Evolutionary conservation across 2,888 invertebrate genomes (phyloP).

Genomic region (Coecobrya sp.): DNA sequence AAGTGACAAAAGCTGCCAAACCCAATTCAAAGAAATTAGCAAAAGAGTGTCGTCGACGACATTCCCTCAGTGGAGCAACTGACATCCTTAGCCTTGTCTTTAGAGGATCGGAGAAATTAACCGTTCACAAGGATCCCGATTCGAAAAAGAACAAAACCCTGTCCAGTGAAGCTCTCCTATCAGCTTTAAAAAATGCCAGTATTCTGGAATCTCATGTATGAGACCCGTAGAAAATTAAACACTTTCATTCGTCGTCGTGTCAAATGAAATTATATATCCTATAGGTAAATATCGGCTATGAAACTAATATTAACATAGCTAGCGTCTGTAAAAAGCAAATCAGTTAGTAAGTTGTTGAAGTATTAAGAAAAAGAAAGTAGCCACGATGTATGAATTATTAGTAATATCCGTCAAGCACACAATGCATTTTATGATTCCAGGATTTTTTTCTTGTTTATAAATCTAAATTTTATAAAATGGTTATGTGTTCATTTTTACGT

Average conservation of each 20-base stretch:
- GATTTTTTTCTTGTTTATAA: neutral
- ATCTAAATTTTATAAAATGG: constrained; percentile 18
- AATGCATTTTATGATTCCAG: constrained; percentile 31
- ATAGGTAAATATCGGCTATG: neutral
- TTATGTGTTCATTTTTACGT: constrained; percentile 68
- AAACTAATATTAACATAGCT: constrained; percentile 19
- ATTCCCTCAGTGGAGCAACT: constrained; percentile 85
- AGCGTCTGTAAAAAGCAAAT: constrained; percentile 30
- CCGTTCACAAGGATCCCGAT: constrained; percentile 67
- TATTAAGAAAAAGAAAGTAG: constrained; percentile 9
- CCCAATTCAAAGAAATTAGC: constrained; percentile 82
- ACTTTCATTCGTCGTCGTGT: constrained; percentile 45
- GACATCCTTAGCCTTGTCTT: constrained; percentile 86
- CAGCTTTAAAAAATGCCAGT: constrained; percentile 84
- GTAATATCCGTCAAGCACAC: neutral
- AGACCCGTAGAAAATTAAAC: constrained; percentile 7
- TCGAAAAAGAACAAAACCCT: constrained; percentile 77
- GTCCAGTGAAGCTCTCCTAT: constrained; percentile 82
- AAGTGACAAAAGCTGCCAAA: constrained; percentile 82
- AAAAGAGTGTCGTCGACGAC: constrained; percentile 84
- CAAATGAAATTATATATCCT: constrained; percentile 42
- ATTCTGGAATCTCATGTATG: constrained; percentile 86
- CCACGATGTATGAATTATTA: neutral
- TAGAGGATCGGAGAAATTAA: constrained; percentile 76
- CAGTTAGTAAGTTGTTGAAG: constrained; percentile 42